These are phyloP conservation scores for Fregata magnificens DNA, from an alignment of 2,113 vertebrate genomes.

Conservation along the genomic window DNA sequence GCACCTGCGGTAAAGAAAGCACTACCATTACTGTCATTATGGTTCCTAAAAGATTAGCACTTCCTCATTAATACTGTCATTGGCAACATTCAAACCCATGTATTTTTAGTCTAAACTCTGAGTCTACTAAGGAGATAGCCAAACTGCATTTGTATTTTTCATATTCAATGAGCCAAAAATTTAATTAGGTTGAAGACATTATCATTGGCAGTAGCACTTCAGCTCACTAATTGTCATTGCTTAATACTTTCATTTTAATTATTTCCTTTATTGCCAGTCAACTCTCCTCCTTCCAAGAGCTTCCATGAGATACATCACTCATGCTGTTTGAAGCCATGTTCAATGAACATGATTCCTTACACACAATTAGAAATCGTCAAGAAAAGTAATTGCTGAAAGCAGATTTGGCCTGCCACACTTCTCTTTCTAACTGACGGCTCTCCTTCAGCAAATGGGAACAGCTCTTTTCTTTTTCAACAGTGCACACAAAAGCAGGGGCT, in stretches of 20 bases:
- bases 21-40: background rate
- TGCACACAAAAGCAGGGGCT: background rate
- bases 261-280: slow-evolving; percentile 20
- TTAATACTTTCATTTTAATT: slow-evolving; percentile 31
- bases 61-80: background rate
- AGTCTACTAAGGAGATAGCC: background rate
- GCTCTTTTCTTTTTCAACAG: background rate
- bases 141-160: slow-evolving; percentile 53
- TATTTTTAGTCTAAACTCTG: background rate
- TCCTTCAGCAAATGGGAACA: background rate
- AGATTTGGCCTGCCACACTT: background rate
- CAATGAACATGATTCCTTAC: background rate
- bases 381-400: background rate
- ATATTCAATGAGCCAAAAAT: slow-evolving; percentile 62
- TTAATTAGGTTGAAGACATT: slow-evolving; percentile 58
- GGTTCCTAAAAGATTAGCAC: background rate
- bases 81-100: background rate
- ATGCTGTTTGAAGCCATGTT: background rate
- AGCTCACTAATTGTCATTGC: slow-evolving; percentile 27
- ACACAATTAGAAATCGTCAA: background rate
- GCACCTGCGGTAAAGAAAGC: background rate
- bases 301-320: background rate
- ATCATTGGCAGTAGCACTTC: slow-evolving; percentile 13
- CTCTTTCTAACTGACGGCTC: background rate
- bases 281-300: background rate